A percentile compares a stretch with the other conserved stretches of the same genome.
These are phyloP conservation scores for Drosophila quadrilineata DNA, from an alignment of 1,140 invertebrate genomes.

Conservation along the genomic window DNA sequence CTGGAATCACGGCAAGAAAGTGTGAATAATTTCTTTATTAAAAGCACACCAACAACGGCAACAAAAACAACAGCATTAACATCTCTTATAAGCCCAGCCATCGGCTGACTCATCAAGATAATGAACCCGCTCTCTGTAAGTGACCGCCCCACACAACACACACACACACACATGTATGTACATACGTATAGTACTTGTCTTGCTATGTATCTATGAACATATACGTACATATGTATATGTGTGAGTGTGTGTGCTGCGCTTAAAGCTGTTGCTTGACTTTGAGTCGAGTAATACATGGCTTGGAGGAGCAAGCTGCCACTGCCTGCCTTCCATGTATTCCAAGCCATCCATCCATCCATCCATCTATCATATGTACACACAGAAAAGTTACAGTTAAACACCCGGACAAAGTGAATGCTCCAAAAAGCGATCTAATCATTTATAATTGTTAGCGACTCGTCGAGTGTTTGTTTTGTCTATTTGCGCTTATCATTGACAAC, in stretches of 20 bases:
- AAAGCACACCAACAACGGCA: background rate
- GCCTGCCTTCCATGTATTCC: no score
- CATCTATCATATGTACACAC: slow-evolving; percentile 23
- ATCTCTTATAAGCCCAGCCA: slow-evolving; percentile 1
- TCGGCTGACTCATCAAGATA: slow-evolving; percentile 53
- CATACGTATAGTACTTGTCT: background rate
- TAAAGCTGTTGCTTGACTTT: no score
- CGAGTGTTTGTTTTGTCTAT: slow-evolving; percentile 74
- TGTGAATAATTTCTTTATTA: slow-evolving; percentile 59
- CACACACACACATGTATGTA: background rate
- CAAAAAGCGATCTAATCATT: slow-evolving; percentile 79
- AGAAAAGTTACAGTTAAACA: slow-evolving; percentile 67
- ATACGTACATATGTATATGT: background rate
- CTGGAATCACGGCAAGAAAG: slow-evolving; percentile 36
- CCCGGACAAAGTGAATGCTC: slow-evolving; percentile 69
- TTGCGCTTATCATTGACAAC: slow-evolving; percentile 71
- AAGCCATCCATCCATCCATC: slow-evolving; percentile 20
- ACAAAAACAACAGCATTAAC: background rate
- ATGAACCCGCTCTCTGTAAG: slow-evolving; percentile 36
- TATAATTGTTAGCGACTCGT: slow-evolving; percentile 73
- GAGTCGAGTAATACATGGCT: slow-evolving; percentile 8
- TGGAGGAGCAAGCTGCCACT: slow-evolving; percentile 9
- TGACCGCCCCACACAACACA: background rate
- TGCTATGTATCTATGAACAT: background rate
- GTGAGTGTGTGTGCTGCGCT: no score